Percentiles rank a stretch among this genome's conserved stretches.
Evolutionary conservation across 1,140 invertebrate genomes (phyloP).

Genomic region (Octopus sinensis): DNA sequence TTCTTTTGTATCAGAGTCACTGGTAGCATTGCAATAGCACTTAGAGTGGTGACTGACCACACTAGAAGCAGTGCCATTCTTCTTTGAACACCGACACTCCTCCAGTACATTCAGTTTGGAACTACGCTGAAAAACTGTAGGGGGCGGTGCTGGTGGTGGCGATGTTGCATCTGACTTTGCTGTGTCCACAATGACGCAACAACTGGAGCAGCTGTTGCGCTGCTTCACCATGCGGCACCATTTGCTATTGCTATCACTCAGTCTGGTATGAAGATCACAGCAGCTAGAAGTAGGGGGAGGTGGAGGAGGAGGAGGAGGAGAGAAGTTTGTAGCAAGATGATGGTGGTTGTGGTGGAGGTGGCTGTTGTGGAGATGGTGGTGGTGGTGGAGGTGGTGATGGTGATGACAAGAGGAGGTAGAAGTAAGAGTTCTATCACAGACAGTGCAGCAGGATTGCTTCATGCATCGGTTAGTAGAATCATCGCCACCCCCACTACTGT

Average conservation of each 20-base stretch:
- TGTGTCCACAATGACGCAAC: background rate
- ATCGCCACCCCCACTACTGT: background rate
- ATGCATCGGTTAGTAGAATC: background rate
- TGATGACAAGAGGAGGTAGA: background rate
- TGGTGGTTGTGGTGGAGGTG: slow-evolving; percentile 1
- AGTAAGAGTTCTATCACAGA: slow-evolving; percentile 4
- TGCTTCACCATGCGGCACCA: background rate
- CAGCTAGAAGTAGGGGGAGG: background rate
- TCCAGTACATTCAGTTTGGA: slow-evolving; percentile 1
- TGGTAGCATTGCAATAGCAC: background rate
- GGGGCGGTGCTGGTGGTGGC: background rate
- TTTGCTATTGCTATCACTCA: background rate
- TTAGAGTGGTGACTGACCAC: background rate
- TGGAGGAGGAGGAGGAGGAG: background rate
- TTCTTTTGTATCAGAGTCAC: background rate
- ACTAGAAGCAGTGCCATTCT: background rate
- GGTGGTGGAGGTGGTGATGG: background rate
- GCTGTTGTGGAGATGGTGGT: background rate
- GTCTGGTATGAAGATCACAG: background rate
- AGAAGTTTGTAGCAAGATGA: background rate
- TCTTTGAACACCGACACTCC: slow-evolving; percentile 2
- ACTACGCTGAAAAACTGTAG: slow-evolving; percentile 6
- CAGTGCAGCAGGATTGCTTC: slow-evolving; percentile 5
- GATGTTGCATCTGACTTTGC: background rate
- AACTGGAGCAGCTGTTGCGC: background rate